A percentile compares a stretch with the other conserved stretches of the same genome.
Evolutionary conservation across 1,140 invertebrate species (phyloP).

Genomic region (Delia radicum): DNA sequence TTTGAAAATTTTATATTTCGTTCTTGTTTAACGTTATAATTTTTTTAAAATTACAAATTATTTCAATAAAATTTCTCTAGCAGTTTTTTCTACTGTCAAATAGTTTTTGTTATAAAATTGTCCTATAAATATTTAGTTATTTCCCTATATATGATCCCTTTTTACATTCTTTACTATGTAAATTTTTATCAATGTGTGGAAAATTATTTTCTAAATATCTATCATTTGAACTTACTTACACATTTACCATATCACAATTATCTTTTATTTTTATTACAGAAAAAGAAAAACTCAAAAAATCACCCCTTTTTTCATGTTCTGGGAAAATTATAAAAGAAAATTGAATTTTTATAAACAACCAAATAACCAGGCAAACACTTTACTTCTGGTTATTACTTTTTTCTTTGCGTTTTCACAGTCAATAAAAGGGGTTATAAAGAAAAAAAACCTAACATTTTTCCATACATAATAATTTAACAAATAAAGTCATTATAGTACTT

Average conservation of each 20-base stretch:
- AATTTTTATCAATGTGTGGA: neutral
- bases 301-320: neutral
- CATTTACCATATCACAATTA: neutral
- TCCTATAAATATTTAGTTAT: no score
- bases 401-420: neutral
- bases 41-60: no score
- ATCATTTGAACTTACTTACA: neutral
- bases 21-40: no score
- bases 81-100: no score
- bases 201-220: neutral
- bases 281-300: neutral
- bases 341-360: neutral
- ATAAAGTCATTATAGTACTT: neutral
- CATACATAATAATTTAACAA: neutral
- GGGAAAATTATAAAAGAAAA: neutral
- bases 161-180: neutral
- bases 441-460: neutral
- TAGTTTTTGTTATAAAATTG: no score
- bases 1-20: no score
- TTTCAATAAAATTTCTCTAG: no score
- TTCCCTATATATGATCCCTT: no score
- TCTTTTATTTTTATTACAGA: neutral
- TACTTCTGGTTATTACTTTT: neutral
- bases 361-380: neutral
- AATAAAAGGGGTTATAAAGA: neutral